These are phyloP conservation scores for Doris montereyensis DNA, from an alignment of 2,888 invertebrate species.

Conservation along the genomic window DNA sequence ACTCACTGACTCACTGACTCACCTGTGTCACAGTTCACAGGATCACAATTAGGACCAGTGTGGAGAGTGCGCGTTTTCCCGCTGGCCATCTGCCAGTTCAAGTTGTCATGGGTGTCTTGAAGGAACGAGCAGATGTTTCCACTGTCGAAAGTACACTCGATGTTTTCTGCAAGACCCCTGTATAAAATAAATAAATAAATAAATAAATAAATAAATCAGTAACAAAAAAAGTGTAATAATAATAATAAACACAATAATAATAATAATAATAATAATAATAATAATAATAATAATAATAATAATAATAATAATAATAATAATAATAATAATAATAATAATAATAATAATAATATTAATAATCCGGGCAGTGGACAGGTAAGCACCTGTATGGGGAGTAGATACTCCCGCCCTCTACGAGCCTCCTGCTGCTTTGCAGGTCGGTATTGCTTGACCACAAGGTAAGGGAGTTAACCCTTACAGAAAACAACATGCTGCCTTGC, in stretches of 20 bases:
- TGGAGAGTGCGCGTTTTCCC: constrained; percentile 51
- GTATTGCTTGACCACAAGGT: too few species aligned
- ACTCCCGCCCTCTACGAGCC: too few species aligned
- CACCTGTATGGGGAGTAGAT: too few species aligned
- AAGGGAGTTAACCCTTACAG: too few species aligned
- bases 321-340: constrained; percentile 9
- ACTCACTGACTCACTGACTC: too few species aligned
- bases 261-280: constrained; percentile 6
- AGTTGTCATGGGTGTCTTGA: constrained; percentile 45
- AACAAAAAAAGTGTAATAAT: background rate
- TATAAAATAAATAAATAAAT: background rate
- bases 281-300: too few species aligned
- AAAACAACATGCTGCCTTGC: too few species aligned
- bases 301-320: constrained; percentile 9
- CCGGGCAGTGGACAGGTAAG: too few species aligned
- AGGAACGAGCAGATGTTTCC: constrained; percentile 47
- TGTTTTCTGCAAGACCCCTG: constrained; percentile 24
- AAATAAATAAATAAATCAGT: background rate
- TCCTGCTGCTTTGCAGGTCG: background rate
- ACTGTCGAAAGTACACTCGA: constrained; percentile 47
- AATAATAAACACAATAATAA: background rate
- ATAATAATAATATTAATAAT: constrained; percentile 1
- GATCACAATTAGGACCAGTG: constrained; percentile 60
- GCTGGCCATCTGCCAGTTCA: constrained; percentile 49
- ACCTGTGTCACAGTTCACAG: constrained; percentile 71